Evolutionary conservation across 1,140 invertebrate species (phyloP), one percentile per base, ranked within the genome.

Genomic region (Drosophila obscura): DNA sequence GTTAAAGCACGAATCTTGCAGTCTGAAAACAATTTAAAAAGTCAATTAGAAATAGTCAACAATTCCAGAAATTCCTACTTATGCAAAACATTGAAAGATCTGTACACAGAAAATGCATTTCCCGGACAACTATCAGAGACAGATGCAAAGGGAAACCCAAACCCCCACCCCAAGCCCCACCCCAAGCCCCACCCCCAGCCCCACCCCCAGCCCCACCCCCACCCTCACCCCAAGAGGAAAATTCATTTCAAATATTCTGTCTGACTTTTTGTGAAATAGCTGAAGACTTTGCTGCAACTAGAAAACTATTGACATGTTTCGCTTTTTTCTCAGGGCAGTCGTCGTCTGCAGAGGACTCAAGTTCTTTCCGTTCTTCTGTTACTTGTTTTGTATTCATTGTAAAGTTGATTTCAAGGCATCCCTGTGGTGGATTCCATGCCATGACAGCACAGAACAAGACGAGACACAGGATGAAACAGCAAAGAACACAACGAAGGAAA

Each of bases 231-330:
- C 8, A 4, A 53, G 43, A 22, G 9, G 13, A 64, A 52, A 49
- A n/a, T 46, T 31, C 52, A 31, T 59, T 49, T 16, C 26, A 43
- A 41, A 63, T 59, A 61, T 74, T 28, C 63, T 31, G 44, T 55
- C 53, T 48, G 61, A 57, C 72, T 76, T 83, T 39, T 83, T 72
- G 60, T 80, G 59, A 72, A 84, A 83, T 61, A 72, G 75, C 68
- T 84, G 53, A 43, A 35, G 72, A 67, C 73, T 57, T 67, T 66
- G 48, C 7, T 26, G 26, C 43, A 59, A 43, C 72, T 46, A 13
- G 60, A 65, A 24, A 59, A 75, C 72, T 75, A 66, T 74, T 75
- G 72, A 75, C 49, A 62, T 66, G 72, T 75, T 75, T 53, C 61
- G 57, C 43, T 59, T 73, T 67, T 75, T 65, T 60, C 35, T 48